A percentile compares a stretch with the other conserved stretches of the same genome.
These are phyloP conservation scores for Ecdyonurus torrentis DNA, from an alignment of 2,888 invertebrate species.

Conservation along the genomic window DNA sequence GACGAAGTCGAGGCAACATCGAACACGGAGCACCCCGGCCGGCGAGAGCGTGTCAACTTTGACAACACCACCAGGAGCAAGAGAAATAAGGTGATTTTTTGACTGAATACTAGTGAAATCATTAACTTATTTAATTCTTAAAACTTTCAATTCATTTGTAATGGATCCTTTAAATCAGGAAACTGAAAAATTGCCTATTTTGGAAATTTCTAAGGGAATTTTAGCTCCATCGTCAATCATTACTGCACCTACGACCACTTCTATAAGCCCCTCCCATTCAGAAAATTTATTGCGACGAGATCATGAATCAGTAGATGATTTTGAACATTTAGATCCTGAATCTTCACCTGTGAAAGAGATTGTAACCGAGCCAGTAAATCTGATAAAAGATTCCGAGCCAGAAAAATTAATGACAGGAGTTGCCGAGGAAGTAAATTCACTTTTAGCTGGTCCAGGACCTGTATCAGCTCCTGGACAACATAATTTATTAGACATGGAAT, in stretches of 20 bases:
- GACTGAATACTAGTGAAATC: not conserved
- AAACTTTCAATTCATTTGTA: not conserved
- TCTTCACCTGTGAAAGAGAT: constrained; percentile 25
- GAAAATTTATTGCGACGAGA: constrained; percentile 31
- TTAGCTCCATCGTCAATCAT: not conserved
- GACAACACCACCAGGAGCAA: not conserved
- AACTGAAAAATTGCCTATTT: not conserved
- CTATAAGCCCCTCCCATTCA: constrained; percentile 9
- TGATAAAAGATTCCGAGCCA: not conserved
- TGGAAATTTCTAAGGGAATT: not conserved
- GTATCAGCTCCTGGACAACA: constrained; percentile 14
- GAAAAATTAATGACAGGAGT: not conserved
- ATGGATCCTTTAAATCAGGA: no score
- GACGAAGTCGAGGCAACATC: not conserved
- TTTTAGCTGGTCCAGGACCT: constrained; percentile 10
- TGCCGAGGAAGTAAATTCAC: not conserved
- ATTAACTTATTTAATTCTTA: not conserved
- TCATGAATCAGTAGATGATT: constrained; percentile 54
- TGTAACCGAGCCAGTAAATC: not conserved
- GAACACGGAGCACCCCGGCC: not conserved
- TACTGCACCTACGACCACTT: not conserved
- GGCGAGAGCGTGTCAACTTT: not conserved
- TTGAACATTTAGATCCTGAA: constrained; percentile 53
- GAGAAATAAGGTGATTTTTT: not conserved
- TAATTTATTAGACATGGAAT: not conserved